phyloP scores from a whole-genome alignment of 2,797 vertebrate species.

The Sebastes alutus region DNA sequence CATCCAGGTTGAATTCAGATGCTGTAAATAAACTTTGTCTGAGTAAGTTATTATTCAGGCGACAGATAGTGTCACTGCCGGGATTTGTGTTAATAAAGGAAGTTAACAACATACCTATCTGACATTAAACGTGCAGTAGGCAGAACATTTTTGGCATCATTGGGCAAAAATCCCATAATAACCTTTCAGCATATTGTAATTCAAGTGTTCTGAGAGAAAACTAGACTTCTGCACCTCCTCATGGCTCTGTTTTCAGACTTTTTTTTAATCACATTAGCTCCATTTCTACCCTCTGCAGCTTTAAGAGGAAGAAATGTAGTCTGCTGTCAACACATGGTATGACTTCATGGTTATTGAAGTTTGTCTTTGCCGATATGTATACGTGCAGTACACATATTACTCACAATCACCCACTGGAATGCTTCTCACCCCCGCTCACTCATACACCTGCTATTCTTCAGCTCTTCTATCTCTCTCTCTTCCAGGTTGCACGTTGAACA shows the following conservation, averaged over 20 bases:
- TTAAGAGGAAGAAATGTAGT: not conserved
- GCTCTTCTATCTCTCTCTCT: no score
- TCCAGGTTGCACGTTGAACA: conserved; percentile 89
- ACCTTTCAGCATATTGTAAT: no score
- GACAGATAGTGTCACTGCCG: not conserved
- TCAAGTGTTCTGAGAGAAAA: no score
- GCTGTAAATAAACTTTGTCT: not conserved
- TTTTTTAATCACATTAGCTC: no score
- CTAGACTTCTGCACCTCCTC: no score
- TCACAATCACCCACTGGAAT: not conserved
- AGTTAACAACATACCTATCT: not conserved
- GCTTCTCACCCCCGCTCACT: not conserved
- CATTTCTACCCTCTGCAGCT: no score
- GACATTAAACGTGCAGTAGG: no score
- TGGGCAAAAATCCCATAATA: no score
- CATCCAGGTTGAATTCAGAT: not conserved
- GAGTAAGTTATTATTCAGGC: not conserved
- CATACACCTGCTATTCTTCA: not conserved
- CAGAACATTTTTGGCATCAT: no score
- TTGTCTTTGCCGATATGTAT: not conserved
- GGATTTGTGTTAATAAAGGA: no score
- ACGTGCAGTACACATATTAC: not conserved
- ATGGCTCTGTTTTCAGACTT: no score
- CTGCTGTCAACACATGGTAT: not conserved
- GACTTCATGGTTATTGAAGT: not conserved